These are phyloP conservation scores for Antechinus stuartii DNA, from an alignment of 2,113 vertebrate genomes.

Conservation along the genomic window DNA sequence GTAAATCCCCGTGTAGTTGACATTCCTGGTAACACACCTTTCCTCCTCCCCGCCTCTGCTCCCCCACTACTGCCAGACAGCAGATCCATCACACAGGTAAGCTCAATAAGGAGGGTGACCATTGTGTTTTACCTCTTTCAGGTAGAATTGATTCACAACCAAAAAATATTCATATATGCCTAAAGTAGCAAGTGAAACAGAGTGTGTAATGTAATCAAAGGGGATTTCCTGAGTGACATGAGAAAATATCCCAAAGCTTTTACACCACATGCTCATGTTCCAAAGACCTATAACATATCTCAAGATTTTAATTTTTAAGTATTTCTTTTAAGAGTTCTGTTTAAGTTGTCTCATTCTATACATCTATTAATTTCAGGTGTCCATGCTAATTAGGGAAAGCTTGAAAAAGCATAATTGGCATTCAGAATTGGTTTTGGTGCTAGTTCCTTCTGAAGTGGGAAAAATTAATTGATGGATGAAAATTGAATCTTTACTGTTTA, in stretches of 20 bases:
- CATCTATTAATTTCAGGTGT: neutral
- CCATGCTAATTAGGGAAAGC: neutral
- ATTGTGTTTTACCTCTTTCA: neutral
- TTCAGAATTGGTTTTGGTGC: neutral
- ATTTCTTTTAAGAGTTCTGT: neutral
- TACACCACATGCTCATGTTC: neutral
- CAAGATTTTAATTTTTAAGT: neutral
- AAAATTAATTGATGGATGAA: neutral
- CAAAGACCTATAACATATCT: neutral
- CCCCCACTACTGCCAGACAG: neutral
- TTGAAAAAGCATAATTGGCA: neutral
- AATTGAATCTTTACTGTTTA: conserved; percentile 7
- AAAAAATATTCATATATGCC: neutral
- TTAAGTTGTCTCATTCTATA: neutral
- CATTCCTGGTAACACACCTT: neutral
- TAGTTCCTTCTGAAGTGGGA: neutral
- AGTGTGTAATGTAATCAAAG: neutral
- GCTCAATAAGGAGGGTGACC: too few species aligned
- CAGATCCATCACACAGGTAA: neutral
- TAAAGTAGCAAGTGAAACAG: neutral
- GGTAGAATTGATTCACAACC: neutral
- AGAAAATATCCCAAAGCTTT: conserved; percentile 44
- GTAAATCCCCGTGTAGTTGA: conserved; percentile 35
- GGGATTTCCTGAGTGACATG: too few species aligned
- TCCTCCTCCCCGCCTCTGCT: neutral